A percentile compares a stretch with the other conserved stretches of the same genome.
These are phyloP conservation scores for Ptychobarbus kaznakovi DNA, from an alignment of 2,797 vertebrate genomes.

Conservation along the genomic window DNA sequence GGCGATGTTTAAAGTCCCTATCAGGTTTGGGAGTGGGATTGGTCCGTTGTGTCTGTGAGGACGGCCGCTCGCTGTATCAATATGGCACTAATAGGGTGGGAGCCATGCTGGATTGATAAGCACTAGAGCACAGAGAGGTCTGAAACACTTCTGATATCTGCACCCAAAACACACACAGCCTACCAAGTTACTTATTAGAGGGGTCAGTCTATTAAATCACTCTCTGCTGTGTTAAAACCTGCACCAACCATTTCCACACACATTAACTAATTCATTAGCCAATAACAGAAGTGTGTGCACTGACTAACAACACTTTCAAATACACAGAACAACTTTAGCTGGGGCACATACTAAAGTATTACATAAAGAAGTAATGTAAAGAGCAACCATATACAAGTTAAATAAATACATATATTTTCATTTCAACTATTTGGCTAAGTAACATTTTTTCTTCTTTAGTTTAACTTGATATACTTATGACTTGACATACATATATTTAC, in stretches of 20 bases:
- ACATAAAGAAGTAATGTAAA: background rate
- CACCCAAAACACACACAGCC: conserved; percentile 43
- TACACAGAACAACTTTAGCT: background rate
- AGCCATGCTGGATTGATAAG: conserved; percentile 30
- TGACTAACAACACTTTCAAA: conserved; percentile 33
- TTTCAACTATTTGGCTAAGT: background rate
- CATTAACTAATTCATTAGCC: conserved; percentile 54
- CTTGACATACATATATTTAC: no score
- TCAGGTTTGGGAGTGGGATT: conserved; percentile 61
- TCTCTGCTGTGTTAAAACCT: conserved; percentile 69
- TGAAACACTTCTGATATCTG: conserved; percentile 41
- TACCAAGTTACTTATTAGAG: conserved; percentile 58
- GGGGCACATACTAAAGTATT: background rate
- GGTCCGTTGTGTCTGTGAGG: conserved; percentile 44
- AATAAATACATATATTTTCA: no score
- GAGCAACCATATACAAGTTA: background rate
- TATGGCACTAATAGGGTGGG: background rate
- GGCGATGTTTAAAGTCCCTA: conserved; percentile 59
- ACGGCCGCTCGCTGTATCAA: conserved; percentile 41
- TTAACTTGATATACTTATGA: background rate
- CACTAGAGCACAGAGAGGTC: conserved; percentile 31
- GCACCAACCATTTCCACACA: conserved; percentile 67
- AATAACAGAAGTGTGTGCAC: conserved; percentile 27
- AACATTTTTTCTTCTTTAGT: background rate
- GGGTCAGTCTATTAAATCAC: conserved; percentile 70